Percentiles rank a stretch among this genome's conserved stretches.
These are phyloP conservation scores for Venturia canescens DNA, from an alignment of 1,140 invertebrate species.

Conservation along the genomic window DNA sequence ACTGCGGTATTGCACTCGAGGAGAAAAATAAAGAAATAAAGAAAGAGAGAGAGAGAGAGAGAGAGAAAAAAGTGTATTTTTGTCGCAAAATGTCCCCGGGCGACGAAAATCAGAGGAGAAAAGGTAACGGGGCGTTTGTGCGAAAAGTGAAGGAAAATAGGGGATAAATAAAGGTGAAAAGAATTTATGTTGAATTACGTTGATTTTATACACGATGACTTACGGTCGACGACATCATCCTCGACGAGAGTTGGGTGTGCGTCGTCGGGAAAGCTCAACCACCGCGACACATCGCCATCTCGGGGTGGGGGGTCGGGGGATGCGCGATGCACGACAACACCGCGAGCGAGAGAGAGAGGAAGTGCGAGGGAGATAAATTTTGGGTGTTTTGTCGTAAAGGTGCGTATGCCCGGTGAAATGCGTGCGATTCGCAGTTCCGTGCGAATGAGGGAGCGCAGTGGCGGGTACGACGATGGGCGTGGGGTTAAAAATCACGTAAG, in stretches of 20 bases:
- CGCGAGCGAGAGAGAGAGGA: conserved; percentile 21
- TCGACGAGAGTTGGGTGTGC: conserved; percentile 37
- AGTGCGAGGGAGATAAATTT: conserved; percentile 29
- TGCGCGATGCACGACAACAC: conserved; percentile 52
- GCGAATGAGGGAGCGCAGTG: neutral
- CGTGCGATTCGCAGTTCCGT: neutral
- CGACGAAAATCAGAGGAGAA: too few species aligned
- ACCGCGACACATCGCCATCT: conserved; percentile 47
- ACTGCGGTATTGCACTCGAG: conserved; percentile 6
- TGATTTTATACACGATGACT: conserved; percentile 45
- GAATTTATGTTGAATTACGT: conserved; percentile 13
- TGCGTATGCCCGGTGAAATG: conserved; percentile 13
- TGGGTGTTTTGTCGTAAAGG: conserved; percentile 47
- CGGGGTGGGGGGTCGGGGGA: neutral
- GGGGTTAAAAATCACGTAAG: neutral
- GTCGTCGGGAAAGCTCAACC: conserved; percentile 48
- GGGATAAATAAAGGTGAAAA: too few species aligned
- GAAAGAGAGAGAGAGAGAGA: too few species aligned
- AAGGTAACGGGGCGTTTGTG: too few species aligned
- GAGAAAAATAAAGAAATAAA: neutral
- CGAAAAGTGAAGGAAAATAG: too few species aligned
- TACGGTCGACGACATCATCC: conserved; percentile 53
- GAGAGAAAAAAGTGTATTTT: too few species aligned
- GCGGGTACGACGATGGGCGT: neutral
- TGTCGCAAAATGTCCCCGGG: too few species aligned